Conservation (phyloP, 2,113 vertebrate species). For the Paedocypris sp. region DNA sequence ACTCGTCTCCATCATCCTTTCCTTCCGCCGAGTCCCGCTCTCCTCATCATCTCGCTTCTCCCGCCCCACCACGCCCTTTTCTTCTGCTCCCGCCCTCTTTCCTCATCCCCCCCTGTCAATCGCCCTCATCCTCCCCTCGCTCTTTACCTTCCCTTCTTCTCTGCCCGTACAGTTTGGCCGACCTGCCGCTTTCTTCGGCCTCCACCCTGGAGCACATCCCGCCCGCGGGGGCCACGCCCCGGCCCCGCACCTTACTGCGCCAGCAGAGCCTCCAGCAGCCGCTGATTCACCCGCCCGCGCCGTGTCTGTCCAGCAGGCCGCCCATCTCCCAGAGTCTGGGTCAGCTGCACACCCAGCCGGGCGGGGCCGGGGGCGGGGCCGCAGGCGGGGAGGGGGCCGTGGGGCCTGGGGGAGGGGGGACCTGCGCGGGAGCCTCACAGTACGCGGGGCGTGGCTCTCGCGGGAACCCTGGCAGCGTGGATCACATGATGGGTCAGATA, state of each 20-base stretch:
- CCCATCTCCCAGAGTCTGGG: slow-evolving; percentile 94
- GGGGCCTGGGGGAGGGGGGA: slow-evolving; percentile 52
- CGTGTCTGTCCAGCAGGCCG: slow-evolving; percentile 71
- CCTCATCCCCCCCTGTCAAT: slow-evolving; percentile 50
- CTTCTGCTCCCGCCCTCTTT: slow-evolving; percentile 53
- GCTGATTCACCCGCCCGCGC: slow-evolving; percentile 75
- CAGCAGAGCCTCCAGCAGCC: slow-evolving; percentile 96
- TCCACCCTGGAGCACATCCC: slow-evolving; percentile 91
- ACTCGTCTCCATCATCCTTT: slow-evolving; percentile 56
- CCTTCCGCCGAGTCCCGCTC: slow-evolving; percentile 51
- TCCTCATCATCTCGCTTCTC: slow-evolving; percentile 41
- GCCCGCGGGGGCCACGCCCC: slow-evolving; percentile 56
- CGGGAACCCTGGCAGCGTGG: slow-evolving; percentile 89
- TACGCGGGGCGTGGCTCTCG: slow-evolving; percentile 63
- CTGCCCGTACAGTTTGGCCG: slow-evolving; percentile 79
- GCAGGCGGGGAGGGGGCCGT: slow-evolving; percentile 55
- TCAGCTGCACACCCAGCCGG: slow-evolving; percentile 73
- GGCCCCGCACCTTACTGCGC: slow-evolving; percentile 84
- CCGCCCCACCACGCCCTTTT: slow-evolving; percentile 52
- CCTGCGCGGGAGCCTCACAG: slow-evolving; percentile 72
- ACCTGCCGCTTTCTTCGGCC: slow-evolving; percentile 78
- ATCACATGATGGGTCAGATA: slow-evolving; percentile 96
- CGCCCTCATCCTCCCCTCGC: slow-evolving; percentile 48
- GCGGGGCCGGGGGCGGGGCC: slow-evolving; percentile 60
- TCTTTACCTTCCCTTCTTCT: slow-evolving; percentile 59